Conservation (phyloP, 2,888 invertebrate genomes). For the Fabriciana adippe region DNA sequence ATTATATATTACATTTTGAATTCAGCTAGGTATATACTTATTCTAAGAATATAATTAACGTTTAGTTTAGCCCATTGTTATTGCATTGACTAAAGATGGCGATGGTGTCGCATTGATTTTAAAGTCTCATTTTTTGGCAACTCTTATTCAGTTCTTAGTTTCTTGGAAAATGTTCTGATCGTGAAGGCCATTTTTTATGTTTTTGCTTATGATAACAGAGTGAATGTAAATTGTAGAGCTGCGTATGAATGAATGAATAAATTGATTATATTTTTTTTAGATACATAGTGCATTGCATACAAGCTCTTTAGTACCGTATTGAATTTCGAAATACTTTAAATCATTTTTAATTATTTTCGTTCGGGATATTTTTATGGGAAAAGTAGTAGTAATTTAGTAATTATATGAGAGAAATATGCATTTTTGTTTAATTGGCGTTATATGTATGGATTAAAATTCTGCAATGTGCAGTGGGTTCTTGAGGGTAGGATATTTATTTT, state of each 20-base stretch:
- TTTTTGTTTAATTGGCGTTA: too few species aligned
- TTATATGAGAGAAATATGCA: neutral
- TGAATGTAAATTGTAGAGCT: conserved; percentile 10
- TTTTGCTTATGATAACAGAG: neutral
- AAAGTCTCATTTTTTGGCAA: too few species aligned
- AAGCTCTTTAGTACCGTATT: neutral
- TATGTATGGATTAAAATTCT: neutral
- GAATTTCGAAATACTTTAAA: too few species aligned
- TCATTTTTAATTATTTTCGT: too few species aligned
- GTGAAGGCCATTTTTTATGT: neutral
- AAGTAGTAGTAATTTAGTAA: neutral
- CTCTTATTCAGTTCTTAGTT: too few species aligned
- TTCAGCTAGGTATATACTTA: too few species aligned
- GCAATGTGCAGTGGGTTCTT: neutral
- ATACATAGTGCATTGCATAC: neutral
- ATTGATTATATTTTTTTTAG: neutral
- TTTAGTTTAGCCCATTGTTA: too few species aligned
- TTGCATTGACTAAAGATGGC: too few species aligned
- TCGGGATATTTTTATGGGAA: too few species aligned
- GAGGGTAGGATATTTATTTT: neutral
- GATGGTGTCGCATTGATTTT: too few species aligned
- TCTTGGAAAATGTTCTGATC: neutral
- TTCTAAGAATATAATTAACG: too few species aligned
- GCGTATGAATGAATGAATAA: neutral
- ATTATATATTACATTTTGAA: too few species aligned